phyloP scores from a whole-genome alignment of 2,113 vertebrate species.

The Archilochus colubris region DNA sequence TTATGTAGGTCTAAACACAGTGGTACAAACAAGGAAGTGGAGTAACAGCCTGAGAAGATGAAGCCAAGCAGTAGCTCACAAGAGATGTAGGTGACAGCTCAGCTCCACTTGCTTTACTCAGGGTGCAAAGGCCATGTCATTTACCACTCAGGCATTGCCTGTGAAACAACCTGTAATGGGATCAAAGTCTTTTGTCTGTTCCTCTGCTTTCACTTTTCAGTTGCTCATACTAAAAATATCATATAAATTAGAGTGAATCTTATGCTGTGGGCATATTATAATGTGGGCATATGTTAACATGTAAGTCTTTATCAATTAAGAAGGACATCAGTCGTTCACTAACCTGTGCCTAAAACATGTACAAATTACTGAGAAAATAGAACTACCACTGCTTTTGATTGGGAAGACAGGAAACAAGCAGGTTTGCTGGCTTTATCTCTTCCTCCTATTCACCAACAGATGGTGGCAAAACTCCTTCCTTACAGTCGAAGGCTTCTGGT shows the following conservation, averaged over 20 bases:
- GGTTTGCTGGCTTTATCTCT: not conserved
- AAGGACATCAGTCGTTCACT: not conserved
- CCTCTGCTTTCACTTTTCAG: not conserved
- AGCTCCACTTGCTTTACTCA: not conserved
- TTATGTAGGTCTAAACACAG: not conserved
- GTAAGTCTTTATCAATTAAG: not conserved
- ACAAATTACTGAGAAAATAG: not conserved
- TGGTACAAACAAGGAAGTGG: not conserved
- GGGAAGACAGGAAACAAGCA: not conserved
- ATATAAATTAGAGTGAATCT: not conserved
- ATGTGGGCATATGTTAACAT: accelerated
- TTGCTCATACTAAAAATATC: not conserved
- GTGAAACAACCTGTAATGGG: not conserved
- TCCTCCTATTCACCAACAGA: not conserved
- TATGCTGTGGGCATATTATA: not conserved
- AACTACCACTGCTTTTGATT: not conserved
- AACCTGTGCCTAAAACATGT: not conserved
- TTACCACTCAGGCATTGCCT: not conserved
- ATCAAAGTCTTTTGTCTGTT: not conserved
- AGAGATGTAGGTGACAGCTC: accelerated
- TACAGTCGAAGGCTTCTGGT: not conserved
- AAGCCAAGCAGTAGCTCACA: accelerated
- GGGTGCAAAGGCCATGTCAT: not conserved
- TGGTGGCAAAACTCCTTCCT: slow-evolving; percentile 58
- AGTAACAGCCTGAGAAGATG: not conserved